Conservation (phyloP, 2,113 vertebrate genomes). For the Alouatta palliata region DNA sequence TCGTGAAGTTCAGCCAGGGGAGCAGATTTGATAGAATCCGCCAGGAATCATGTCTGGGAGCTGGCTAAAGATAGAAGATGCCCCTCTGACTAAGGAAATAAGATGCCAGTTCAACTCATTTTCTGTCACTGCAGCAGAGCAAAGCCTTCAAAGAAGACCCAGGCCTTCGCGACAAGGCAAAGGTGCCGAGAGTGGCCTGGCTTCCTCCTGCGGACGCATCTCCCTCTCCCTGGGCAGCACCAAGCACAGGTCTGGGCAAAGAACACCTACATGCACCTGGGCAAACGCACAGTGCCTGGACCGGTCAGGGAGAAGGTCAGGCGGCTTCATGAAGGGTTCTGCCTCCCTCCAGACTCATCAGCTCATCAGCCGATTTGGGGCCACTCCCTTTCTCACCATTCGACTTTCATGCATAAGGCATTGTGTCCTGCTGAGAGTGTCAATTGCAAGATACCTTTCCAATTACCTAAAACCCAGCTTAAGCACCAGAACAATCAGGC, state of each 20-base stretch:
- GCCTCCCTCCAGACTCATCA: background rate
- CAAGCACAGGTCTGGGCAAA: background rate
- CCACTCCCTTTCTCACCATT: slow-evolving; percentile 53
- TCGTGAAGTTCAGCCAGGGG: background rate
- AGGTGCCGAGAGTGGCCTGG: accelerated
- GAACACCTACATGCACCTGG: background rate
- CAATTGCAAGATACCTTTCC: slow-evolving; percentile 63
- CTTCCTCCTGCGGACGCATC: background rate
- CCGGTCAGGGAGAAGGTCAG: background rate
- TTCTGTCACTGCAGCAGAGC: accelerated
- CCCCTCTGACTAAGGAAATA: background rate
- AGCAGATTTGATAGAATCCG: background rate
- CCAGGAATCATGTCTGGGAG: background rate
- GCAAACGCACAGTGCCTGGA: background rate
- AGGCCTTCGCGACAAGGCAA: background rate
- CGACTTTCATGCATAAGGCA: slow-evolving; percentile 63
- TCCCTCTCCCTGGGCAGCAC: too few relatives aligned
- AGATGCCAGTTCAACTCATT: background rate
- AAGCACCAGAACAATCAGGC: slow-evolving; percentile 72
- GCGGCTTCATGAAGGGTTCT: background rate
- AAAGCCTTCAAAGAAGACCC: background rate
- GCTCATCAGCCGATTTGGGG: background rate
- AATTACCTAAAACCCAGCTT: slow-evolving; percentile 74
- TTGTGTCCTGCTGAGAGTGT: slow-evolving; percentile 12
- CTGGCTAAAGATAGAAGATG: background rate